Evolutionary conservation across 92 coral and sea anemone genomes (phyloP).

Genomic region (Diadumene lineata): DNA sequence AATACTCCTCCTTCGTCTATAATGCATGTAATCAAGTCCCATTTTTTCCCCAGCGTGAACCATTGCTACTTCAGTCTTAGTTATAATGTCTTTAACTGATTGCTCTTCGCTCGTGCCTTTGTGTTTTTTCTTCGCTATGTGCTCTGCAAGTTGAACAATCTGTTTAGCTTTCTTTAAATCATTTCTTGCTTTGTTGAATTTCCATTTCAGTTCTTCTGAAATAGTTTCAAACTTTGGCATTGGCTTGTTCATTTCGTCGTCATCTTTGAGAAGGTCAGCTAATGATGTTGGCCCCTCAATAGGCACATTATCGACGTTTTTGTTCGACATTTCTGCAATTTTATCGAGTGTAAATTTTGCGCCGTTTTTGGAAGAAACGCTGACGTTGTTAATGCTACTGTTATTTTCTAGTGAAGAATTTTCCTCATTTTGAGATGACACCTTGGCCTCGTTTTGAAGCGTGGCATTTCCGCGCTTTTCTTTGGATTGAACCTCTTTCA

Average conservation of each 20-base stretch:
- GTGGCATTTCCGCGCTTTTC: no score
- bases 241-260: constrained; percentile 18
- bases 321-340: background rate
- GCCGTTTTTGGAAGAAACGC: background rate
- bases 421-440: background rate
- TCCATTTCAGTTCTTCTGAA: constrained; percentile 80
- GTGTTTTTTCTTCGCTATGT: constrained; percentile 46
- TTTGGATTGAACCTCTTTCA: no score
- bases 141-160: constrained; percentile 72
- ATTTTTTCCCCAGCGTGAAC: constrained; percentile 94
- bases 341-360: background rate
- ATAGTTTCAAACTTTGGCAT: constrained; percentile 65
- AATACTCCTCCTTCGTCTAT: constrained; percentile 26
- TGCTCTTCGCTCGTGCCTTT: constrained; percentile 41
- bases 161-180: constrained; percentile 80
- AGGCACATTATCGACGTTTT: background rate
- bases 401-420: background rate
- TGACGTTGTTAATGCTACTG: background rate
- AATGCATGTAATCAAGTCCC: constrained; percentile 95
- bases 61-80: constrained; percentile 78
- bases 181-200: constrained; percentile 87
- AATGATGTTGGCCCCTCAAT: background rate
- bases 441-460: background rate
- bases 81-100: constrained; percentile 72
- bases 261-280: background rate